phyloP scores from a whole-genome alignment of 2,888 invertebrate species.

The Scrobipalpa atriplicella region DNA sequence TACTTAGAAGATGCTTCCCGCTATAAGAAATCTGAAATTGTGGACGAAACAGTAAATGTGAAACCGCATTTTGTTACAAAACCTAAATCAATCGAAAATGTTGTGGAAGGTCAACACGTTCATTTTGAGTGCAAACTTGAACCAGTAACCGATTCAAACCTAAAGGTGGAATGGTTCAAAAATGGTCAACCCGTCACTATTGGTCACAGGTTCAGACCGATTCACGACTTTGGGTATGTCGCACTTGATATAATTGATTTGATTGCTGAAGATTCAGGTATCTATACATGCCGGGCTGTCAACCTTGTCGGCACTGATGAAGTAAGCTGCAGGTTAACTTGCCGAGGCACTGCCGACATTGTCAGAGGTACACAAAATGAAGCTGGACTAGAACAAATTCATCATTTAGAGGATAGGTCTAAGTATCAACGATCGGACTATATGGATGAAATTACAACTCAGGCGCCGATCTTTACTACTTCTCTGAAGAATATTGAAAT shows the following conservation, averaged over 20 bases:
- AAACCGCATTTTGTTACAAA: constrained; percentile 93
- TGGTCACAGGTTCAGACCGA: constrained; percentile 97
- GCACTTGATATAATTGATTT: constrained; percentile 98
- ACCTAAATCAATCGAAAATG: constrained; percentile 92
- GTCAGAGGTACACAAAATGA: constrained; percentile 94
- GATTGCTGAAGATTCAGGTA: constrained; percentile 97
- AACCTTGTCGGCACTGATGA: constrained; percentile 96
- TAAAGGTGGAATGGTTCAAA: constrained; percentile 98
- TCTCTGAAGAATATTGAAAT: constrained; percentile 96
- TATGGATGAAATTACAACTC: constrained; percentile 92
- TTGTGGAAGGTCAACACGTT: constrained; percentile 95
- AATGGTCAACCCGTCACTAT: constrained; percentile 97
- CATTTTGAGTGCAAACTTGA: constrained; percentile 99
- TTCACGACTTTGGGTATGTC: constrained; percentile 99
- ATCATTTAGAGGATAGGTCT: constrained; percentile 92
- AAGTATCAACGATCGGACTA: constrained; percentile 89
- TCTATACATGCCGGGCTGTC: constrained; percentile 96
- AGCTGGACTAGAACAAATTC: constrained; percentile 93
- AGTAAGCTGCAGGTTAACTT: constrained; percentile 87
- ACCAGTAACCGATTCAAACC: constrained; percentile 97
- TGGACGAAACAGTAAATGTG: constrained; percentile 92
- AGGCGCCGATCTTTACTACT: constrained; percentile 96
- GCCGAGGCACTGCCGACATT: constrained; percentile 90
- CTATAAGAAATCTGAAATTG: constrained; percentile 90
- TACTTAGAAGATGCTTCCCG: constrained; percentile 94